Base-by-base conservation (phyloP, 1,140 invertebrate genomes). In the Meteorus sp. region DNA sequence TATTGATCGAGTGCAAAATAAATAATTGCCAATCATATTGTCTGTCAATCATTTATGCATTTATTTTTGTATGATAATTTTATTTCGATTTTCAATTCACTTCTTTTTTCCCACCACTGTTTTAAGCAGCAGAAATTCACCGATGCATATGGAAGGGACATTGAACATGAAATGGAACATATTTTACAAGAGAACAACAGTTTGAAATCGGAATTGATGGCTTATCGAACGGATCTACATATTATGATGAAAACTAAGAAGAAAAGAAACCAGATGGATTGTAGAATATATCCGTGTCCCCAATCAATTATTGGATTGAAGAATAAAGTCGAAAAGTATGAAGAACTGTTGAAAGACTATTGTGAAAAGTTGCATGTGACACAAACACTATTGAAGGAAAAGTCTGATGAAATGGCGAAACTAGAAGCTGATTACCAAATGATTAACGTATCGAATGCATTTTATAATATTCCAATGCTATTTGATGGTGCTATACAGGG, bases 351-450 rank as follows among this genome's bases (percentile, higher is more conserved):
- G 44, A 67, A 9, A 44, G 56, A 62, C 9, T 65, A 62, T 62
- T 44, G 67, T 44, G 53, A 27, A 1, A 66, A 73, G 55, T 58
- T 67, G 13, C 57, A 60, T 27, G 27, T 43, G 2, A 57, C 72
- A n/a, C 68, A 72, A 61, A 66, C 48, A 31, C 54, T 72, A 59
- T 17, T 76, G 1, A 64, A 65, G 41, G 64, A 69, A 41, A 70
- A 67, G 63, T 74, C 70, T 1, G 62, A 67, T 11, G 55, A 45
- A 8, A 63, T 72, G 54, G 67, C 58, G 6, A 66, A 70, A 47
- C 44, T 76, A 3, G 63, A 75, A 65, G 70, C 67, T 4, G 69
- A 77, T 67, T 68, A 72, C 54, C 62, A 75, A 65, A 51, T 74
- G 1, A 53, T 74, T 11, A 68, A 74, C 61, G 75, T 75, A 66